phyloP scores from a whole-genome alignment of 2,113 vertebrate species.

The Gracilinanus agilis region DNA sequence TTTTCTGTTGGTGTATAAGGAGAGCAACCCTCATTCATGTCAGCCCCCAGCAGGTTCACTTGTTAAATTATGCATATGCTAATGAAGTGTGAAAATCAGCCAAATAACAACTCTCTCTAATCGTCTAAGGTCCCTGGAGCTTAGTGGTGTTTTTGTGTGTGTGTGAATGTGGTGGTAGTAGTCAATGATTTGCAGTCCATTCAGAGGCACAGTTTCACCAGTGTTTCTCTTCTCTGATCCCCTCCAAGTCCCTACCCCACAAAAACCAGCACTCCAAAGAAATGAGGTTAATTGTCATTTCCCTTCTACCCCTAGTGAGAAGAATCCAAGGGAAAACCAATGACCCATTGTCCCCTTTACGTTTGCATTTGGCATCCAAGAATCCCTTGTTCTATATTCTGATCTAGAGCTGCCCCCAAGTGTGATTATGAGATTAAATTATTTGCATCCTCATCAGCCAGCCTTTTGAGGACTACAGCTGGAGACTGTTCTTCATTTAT shows the following conservation, averaged over 20 bases:
- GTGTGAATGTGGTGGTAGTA: slow-evolving; percentile 69
- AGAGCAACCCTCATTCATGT: slow-evolving; percentile 80
- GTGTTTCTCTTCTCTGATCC: slow-evolving; percentile 76
- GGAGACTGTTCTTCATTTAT: slow-evolving; percentile 3
- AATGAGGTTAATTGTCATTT: slow-evolving; percentile 92
- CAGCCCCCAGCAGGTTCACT: slow-evolving; percentile 85
- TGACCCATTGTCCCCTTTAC: slow-evolving; percentile 69
- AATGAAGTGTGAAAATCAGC: slow-evolving; percentile 92
- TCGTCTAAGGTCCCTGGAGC: slow-evolving; percentile 86
- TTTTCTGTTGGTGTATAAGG: slow-evolving; percentile 81
- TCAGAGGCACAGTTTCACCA: slow-evolving; percentile 84
- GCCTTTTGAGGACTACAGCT: slow-evolving; percentile 67
- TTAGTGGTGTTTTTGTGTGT: slow-evolving; percentile 73
- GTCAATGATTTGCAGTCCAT: slow-evolving; percentile 85
- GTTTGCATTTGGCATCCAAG: slow-evolving; percentile 71
- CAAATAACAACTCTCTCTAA: slow-evolving; percentile 87
- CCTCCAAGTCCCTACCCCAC: background rate
- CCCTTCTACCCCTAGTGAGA: slow-evolving; percentile 83
- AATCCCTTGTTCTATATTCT: slow-evolving; percentile 69
- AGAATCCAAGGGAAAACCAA: slow-evolving; percentile 63
- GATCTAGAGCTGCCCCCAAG: slow-evolving; percentile 61
- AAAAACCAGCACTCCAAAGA: slow-evolving; percentile 75
- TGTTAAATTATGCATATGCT: slow-evolving; percentile 90
- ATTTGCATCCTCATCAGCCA: background rate
- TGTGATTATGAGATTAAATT: slow-evolving; percentile 56